These are phyloP conservation scores for Apamea monoglypha DNA, from an alignment of 2,888 invertebrate species.

Conservation along the genomic window DNA sequence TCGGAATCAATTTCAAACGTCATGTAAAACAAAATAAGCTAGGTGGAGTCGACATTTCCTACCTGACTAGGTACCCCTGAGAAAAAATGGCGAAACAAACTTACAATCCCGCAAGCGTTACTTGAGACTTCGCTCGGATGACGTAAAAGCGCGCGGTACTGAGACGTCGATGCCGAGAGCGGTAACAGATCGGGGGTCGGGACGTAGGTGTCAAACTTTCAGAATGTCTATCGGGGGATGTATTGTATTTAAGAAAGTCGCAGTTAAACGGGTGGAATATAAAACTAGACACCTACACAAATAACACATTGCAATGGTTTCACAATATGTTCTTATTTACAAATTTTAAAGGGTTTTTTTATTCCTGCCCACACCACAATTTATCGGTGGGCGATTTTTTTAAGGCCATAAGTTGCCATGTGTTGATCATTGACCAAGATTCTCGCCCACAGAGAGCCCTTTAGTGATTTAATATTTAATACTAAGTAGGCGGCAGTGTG, in stretches of 20 bases:
- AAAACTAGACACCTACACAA: neutral
- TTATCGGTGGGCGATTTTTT: slow-evolving; percentile 48
- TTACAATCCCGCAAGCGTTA: no score
- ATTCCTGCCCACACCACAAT: slow-evolving; percentile 50
- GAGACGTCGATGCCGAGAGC: no score
- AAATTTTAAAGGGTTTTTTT: slow-evolving; percentile 35
- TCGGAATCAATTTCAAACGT: no score
- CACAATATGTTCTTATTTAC: slow-evolving; percentile 18
- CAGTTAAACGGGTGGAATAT: neutral
- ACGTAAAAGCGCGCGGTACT: no score
- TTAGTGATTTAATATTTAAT: slow-evolving; percentile 36
- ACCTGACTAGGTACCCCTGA: no score
- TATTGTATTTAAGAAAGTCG: neutral
- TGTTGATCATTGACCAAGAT: slow-evolving; percentile 55
- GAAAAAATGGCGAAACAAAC: no score
- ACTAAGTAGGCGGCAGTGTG: slow-evolving; percentile 37
- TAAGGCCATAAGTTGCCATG: slow-evolving; percentile 57
- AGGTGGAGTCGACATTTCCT: no score
- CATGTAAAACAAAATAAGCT: no score
- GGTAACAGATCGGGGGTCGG: no score
- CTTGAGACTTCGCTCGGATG: no score
- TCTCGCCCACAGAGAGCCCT: slow-evolving; percentile 61
- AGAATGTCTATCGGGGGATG: neutral
- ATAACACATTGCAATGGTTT: neutral
- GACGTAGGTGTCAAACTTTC: no score